Base-by-base conservation (phyloP, 1,140 invertebrate genomes). In the Bombus pyrosoma region DNA sequence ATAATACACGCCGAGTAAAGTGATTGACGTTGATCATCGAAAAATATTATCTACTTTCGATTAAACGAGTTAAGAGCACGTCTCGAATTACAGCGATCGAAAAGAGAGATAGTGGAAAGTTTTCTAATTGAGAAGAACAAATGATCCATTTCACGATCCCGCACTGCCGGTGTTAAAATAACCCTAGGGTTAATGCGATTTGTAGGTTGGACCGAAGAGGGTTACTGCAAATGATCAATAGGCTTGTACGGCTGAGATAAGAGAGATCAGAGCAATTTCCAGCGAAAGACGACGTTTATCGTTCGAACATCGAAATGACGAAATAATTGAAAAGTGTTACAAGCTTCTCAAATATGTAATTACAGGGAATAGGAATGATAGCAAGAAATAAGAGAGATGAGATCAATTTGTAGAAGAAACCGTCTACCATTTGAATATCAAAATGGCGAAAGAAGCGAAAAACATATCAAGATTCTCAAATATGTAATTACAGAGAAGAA, bases 191-290 rank as follows among this genome's bases (percentile, higher is more conserved):
- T 82, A 88, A 83, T 81, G 72, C 85, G 75, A 79, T 73, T 72
- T 73, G 73, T 69, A 53, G 47, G 41, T 66, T 47, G 43, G 47
- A 68, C 28, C 34, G 57, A 18, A 47, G 43, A 84, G 83, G 80
- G 37, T 81, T 71, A 43, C 57, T 53, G 74, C 28, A 64, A 74
- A 79, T 86, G 87, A 89, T 89, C 88, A 84, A 86, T 89, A 88
- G 47, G 72, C 82, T 89, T 57, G 68, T 66, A 79, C 68, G 72
- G 34, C 57, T 34, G 80, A 89, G 80, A 76, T 75, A 59, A 78
- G 47, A 77, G 83, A 43, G 76, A 83, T 89, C 68, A 57, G 32
- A 71, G 72, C 43, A 75, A 39, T 64, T 82, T 64, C 43, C 53
- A 18, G 39, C 22, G 39, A 32, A 64, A 22, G 53, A 8, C 15